Percentiles rank a stretch among this genome's conserved stretches.
Conservation (phyloP, 2,888 invertebrate genomes). For the Drosophila rubida region DNA sequence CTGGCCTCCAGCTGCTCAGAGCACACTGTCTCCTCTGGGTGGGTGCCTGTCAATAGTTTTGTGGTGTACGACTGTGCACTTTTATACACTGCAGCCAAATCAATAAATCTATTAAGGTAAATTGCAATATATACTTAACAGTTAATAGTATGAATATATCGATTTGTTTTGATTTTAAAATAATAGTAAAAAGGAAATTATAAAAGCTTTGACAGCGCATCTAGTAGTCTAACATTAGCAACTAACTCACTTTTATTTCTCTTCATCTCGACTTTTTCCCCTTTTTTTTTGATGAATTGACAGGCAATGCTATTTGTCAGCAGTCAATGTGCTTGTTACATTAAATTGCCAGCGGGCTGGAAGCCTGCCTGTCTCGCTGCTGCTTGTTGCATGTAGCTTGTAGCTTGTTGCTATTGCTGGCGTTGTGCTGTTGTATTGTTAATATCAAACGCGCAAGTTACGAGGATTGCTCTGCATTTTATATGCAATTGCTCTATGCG, state of each 20-base stretch:
- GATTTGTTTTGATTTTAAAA: too few relatives aligned
- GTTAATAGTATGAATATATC: too few relatives aligned
- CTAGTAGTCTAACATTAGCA: neutral
- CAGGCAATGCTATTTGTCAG: constrained; percentile 85
- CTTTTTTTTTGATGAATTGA: constrained; percentile 84
- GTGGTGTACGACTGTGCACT: too few relatives aligned
- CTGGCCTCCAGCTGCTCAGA: constrained; percentile 37
- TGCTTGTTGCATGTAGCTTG: constrained; percentile 27
- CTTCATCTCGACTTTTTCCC: constrained; percentile 25
- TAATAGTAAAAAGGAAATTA: neutral
- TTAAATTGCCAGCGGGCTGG: constrained; percentile 74
- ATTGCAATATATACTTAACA: too few relatives aligned
- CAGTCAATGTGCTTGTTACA: constrained; percentile 84
- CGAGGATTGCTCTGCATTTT: constrained; percentile 72
- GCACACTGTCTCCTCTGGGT: constrained; percentile 23
- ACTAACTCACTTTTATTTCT: constrained; percentile 18
- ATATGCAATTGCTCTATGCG: constrained; percentile 66
- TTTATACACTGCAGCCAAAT: too few relatives aligned
- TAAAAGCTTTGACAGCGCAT: neutral
- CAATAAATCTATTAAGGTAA: too few relatives aligned
- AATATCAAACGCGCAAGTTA: constrained; percentile 74
- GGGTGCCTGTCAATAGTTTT: constrained; percentile 44
- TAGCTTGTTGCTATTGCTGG: constrained; percentile 24
- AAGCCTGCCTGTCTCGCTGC: constrained; percentile 30
- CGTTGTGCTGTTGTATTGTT: constrained; percentile 61